Evolutionary conservation across 2,888 invertebrate genomes (phyloP).

Genomic region (Ptilodon capucinus): DNA sequence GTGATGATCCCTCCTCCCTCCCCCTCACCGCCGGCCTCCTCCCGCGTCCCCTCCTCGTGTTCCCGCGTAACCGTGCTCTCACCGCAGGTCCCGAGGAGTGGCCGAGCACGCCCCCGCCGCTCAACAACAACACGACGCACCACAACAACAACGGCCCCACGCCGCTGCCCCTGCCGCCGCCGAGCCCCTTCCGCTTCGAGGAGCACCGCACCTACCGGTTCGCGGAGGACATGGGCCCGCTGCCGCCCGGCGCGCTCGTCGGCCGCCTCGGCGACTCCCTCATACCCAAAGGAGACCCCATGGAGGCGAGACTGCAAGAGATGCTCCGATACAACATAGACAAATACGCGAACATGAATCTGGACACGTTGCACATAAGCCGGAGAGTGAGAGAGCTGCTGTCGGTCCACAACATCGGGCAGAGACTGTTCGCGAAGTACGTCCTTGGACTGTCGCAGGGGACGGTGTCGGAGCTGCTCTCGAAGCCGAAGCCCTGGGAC

Average conservation of each 20-base stretch:
- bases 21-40: constrained; percentile 37
- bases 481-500: constrained; percentile 99
- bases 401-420: constrained; percentile 99
- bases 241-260: constrained; percentile 91
- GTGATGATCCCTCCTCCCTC: constrained; percentile 39
- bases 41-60: constrained; percentile 90
- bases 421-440: constrained; percentile 98
- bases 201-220: constrained; percentile 92
- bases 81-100: constrained; percentile 79
- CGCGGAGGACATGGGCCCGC: constrained; percentile 89
- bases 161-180: constrained; percentile 76
- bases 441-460: constrained; percentile 98
- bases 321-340: constrained; percentile 98
- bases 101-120: constrained; percentile 76
- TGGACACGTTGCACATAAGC: constrained; percentile 97
- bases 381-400: constrained; percentile 95
- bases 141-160: constrained; percentile 80
- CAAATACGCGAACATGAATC: constrained; percentile 95
- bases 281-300: constrained; percentile 95
- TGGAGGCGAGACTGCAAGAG: constrained; percentile 96
- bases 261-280: constrained; percentile 93
- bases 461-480: constrained; percentile 98
- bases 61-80: constrained; percentile 84
- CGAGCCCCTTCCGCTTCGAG: constrained; percentile 90
- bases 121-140: constrained; percentile 81